phyloP scores from a whole-genome alignment of 1,140 invertebrate genomes.

The Colletes gigas region DNA sequence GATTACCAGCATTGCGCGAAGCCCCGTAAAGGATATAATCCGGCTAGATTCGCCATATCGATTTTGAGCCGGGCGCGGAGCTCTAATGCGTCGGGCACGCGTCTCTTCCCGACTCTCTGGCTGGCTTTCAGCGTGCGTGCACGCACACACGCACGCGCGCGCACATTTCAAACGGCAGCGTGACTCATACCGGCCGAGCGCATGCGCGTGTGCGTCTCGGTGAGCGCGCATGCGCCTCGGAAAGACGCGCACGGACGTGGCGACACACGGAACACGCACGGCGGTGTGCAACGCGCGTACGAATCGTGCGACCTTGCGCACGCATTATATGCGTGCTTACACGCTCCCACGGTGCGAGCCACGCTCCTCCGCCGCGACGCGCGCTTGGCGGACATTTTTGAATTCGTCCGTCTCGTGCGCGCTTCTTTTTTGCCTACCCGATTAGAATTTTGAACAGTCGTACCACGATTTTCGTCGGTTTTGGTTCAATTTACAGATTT shows the following conservation, averaged over 20 bases:
- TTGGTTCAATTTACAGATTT: no score
- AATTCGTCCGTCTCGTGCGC: slow-evolving; percentile 21
- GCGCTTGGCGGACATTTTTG: slow-evolving; percentile 7
- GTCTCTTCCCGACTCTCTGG: slow-evolving; percentile 50
- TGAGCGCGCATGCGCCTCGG: not conserved
- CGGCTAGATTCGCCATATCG: slow-evolving; percentile 80
- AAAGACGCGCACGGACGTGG: not conserved
- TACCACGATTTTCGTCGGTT: no score
- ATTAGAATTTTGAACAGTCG: no score
- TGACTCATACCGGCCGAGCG: slow-evolving; percentile 52
- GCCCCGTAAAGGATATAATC: slow-evolving; percentile 79
- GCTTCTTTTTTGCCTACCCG: no score
- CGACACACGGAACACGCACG: not conserved
- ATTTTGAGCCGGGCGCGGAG: slow-evolving; percentile 76
- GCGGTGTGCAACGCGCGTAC: slow-evolving; percentile 20
- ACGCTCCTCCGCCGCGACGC: not conserved
- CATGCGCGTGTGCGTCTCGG: not conserved
- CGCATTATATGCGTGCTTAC: slow-evolving; percentile 52
- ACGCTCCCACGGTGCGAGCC: slow-evolving; percentile 52
- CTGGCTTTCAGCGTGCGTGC: slow-evolving; percentile 46
- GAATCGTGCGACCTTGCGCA: slow-evolving; percentile 58
- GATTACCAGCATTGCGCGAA: slow-evolving; percentile 78
- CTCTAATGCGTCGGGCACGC: slow-evolving; percentile 62
- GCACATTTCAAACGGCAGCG: slow-evolving; percentile 43
- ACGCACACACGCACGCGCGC: slow-evolving; percentile 50